Evolutionary conservation across 1,140 invertebrate genomes (phyloP), one percentile per base, ranked within the genome.

Genomic region (Ceratina australensis): DNA sequence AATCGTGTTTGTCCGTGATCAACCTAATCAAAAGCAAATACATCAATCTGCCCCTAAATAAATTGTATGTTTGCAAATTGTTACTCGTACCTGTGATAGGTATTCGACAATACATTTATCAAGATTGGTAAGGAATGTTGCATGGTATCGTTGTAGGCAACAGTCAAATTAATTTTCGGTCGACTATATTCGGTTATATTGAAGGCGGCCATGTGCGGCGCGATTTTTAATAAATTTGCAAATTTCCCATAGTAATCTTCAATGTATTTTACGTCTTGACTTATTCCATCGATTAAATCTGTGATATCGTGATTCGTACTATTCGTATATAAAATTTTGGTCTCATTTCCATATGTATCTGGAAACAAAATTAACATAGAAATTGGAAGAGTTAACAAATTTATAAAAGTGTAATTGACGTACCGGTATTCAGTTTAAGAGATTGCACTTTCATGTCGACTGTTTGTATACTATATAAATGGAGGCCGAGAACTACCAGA

Each of bases 101-200:
- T 93, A 89, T 97, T 97, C 71, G 94, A 95, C 71, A 97, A 91
- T 42, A 96, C 88, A 89, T 96, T 97, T 42, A 97, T 91, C 18
- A 96, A 91, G 65, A 96, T 94, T 1, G 96, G 96, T 77, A 97
- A 92, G 52, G 95, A 95, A 91, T 97, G 96, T 57, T 95, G 94
- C 85, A 94, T 95, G 0, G 96, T 96, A 85, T 96, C 96, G 87
- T 97, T 97, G 91, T 96, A 97, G 68, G 95, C 92, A 47, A 95
- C 90, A n/a, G 93, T 94, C 79, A 95, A 92, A 59, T 91, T 87
- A 42, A 95, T 92, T 66, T 92, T 91, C 0, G 91, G 87, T 28
- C 93, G 65, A 66, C 93, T 88, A 78, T 94, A 95, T 8, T 93
- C 89, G 50, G 92, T 93, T 13, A 96, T 89, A 87, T 94, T 95